These are phyloP conservation scores for Oopsacas minuta DNA, from an alignment of 37 sponge, comb jelly and placozoan genomes.

Conservation along the genomic window DNA sequence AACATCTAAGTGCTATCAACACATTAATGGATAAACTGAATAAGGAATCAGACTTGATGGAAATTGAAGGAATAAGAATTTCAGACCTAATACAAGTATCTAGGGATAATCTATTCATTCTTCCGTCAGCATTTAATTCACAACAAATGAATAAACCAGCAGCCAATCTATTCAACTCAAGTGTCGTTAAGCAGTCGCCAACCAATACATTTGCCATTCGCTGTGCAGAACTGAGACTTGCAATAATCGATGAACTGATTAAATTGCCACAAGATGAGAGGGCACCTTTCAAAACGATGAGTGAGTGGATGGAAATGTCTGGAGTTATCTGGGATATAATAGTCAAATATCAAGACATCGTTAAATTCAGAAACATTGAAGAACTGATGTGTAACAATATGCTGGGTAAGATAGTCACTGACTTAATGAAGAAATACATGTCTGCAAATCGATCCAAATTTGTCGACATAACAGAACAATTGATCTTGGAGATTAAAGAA, in stretches of 20 bases:
- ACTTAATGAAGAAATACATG: neutral
- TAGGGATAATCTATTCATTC: neutral
- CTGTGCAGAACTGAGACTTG: neutral
- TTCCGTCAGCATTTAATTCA: too few species aligned
- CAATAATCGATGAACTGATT: neutral
- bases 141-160: too few species aligned
- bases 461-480: neutral
- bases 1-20: neutral
- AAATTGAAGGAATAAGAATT: neutral
- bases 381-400: neutral
- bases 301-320: neutral
- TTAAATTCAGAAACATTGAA: neutral
- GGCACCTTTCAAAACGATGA: neutral
- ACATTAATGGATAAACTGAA: neutral
- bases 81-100: neutral
- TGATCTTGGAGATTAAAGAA: neutral
- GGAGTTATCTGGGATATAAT: neutral
- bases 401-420: neutral
- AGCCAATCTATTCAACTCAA: too few species aligned
- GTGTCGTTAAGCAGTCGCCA: too few species aligned
- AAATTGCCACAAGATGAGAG: neutral
- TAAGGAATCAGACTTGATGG: neutral
- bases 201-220: neutral
- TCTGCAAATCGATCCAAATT: neutral
- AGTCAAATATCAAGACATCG: constrained; percentile 1